phyloP scores from a whole-genome alignment of 2,797 vertebrate species.

The Pempheris klunzingeri region DNA sequence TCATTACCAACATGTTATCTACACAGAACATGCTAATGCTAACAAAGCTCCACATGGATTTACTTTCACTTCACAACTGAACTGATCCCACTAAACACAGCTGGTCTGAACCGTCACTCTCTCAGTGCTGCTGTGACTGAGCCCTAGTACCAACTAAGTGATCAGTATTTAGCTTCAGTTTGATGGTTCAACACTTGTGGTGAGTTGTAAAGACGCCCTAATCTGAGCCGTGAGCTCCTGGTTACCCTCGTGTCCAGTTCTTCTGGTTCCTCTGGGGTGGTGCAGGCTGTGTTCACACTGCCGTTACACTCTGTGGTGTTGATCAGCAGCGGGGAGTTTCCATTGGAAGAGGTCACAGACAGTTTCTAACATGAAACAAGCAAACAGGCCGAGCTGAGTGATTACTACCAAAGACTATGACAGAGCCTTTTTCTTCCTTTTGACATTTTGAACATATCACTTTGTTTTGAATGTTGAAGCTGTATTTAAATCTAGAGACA shows the following conservation, averaged over 20 bases:
- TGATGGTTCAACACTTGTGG: not conserved
- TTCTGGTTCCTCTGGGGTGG: slow-evolving; percentile 89
- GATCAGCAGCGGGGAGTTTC: slow-evolving; percentile 85
- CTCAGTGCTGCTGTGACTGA: not conserved
- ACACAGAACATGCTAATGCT: too few species aligned
- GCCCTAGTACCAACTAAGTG: not conserved
- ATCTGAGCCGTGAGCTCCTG: not conserved
- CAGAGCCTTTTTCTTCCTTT: not conserved
- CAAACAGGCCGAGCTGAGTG: slow-evolving; percentile 4
- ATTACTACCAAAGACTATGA: not conserved
- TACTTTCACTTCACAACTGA: not conserved
- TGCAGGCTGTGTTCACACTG: slow-evolving; percentile 86
- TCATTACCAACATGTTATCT: too few species aligned
- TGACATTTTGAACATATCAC: not conserved
- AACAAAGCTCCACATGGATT: too few species aligned
- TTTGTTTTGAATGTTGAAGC: slow-evolving; percentile 1
- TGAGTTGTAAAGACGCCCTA: not conserved
- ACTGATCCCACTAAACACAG: not conserved
- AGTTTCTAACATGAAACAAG: slow-evolving; percentile 79
- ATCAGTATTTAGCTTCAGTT: not conserved
- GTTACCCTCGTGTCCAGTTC: slow-evolving; percentile 89
- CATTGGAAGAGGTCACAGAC: slow-evolving; percentile 86
- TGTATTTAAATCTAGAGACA: not conserved
- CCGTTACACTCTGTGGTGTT: slow-evolving; percentile 91
- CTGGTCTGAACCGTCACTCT: not conserved